A percentile compares a stretch with the other conserved stretches of the same genome.
phyloP scores from a whole-genome alignment of 2,888 invertebrate genomes.

The Altica lythri region DNA sequence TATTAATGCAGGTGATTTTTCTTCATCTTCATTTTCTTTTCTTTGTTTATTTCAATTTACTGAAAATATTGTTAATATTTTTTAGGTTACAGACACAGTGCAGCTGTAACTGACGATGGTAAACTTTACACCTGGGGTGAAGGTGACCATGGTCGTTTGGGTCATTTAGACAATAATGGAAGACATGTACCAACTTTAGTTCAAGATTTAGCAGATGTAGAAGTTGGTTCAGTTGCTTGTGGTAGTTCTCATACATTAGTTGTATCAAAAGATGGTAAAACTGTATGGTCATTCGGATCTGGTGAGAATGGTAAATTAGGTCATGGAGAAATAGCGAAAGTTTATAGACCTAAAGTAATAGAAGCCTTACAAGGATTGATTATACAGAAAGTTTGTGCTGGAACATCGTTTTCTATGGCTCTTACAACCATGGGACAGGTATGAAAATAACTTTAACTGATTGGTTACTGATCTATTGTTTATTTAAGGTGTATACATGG shows the following conservation, averaged over 20 bases:
- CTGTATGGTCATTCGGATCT: constrained; percentile 64
- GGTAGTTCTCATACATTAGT: constrained; percentile 63
- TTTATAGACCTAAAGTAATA: constrained; percentile 63
- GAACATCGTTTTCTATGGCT: constrained; percentile 62
- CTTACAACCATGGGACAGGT: constrained; percentile 60
- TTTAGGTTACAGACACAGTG: constrained; percentile 62
- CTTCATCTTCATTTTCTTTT: no score
- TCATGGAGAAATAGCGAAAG: constrained; percentile 54
- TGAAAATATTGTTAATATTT: neutral
- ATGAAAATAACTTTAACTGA: no score
- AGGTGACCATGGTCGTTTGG: constrained; percentile 62
- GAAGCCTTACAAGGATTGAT: constrained; percentile 63
- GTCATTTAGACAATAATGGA: constrained; percentile 66
- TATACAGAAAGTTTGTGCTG: constrained; percentile 63
- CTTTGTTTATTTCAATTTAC: neutral
- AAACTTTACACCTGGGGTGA: constrained; percentile 65
- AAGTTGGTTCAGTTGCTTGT: constrained; percentile 64
- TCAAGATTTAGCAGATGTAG: constrained; percentile 62
- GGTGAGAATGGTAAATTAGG: constrained; percentile 64
- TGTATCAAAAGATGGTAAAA: constrained; percentile 61
- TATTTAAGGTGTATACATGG: constrained; percentile 63
- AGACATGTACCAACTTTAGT: constrained; percentile 65
- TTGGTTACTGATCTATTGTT: no score
- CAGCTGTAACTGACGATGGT: constrained; percentile 63
- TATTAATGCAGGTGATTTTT: constrained; percentile 62